These are phyloP conservation scores for Macheiramphus alcinus DNA, from an alignment of 2,113 vertebrate species.

Conservation along the genomic window DNA sequence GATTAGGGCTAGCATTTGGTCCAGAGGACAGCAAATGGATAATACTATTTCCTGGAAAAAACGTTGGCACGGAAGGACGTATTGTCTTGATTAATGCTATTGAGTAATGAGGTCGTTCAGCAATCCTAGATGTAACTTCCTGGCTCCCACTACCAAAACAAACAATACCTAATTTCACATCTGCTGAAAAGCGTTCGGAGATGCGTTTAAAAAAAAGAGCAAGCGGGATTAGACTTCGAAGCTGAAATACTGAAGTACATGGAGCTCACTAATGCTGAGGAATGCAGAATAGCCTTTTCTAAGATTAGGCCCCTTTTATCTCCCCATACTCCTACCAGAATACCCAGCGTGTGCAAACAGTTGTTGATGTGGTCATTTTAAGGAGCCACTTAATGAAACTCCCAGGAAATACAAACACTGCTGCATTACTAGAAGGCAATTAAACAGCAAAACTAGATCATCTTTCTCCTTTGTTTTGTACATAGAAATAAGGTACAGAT, in stretches of 20 bases:
- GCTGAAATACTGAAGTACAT: neutral
- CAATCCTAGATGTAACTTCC: constrained; percentile 12
- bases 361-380: rapidly evolving
- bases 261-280: neutral
- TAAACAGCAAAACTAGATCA: neutral
- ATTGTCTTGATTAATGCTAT: constrained; percentile 44
- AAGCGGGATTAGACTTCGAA: neutral
- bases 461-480: neutral
- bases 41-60: constrained; percentile 65
- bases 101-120: constrained; percentile 41
- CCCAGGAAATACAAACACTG: neutral
- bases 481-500: neutral
- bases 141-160: constrained; percentile 30
- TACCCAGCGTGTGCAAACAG: rapidly evolving
- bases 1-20: constrained; percentile 43
- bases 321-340: neutral
- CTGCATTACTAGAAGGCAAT: neutral
- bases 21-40: constrained; percentile 56
- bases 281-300: neutral
- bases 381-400: neutral
- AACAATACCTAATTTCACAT: neutral
- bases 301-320: neutral
- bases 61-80: constrained; percentile 34
- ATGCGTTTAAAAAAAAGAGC: neutral
- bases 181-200: neutral